Base-by-base conservation (phyloP, 2,888 invertebrate genomes). In the Acanthosepion esculentum region DNA sequence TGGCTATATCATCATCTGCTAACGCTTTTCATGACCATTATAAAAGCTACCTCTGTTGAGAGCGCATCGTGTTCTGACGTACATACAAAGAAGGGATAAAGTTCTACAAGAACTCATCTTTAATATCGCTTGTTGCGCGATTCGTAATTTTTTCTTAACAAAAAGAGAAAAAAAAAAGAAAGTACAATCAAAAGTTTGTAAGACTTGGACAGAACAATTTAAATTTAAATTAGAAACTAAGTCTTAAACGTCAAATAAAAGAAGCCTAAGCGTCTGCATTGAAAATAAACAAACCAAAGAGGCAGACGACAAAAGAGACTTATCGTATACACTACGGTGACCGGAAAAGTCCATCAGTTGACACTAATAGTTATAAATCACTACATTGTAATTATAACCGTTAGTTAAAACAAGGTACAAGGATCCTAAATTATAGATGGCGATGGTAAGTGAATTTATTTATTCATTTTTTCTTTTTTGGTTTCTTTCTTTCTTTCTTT, bases 391-490 rank as follows among this genome's bases (percentile, higher is more conserved):
- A 78, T 78, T n/a, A 78, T 78, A 4, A n/a, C n/a, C 12, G 15
- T 78, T 33, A 33, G 78, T 33, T 78, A 18, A 78, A 78, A 78
- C n/a, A 33, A 78, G 78, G 78, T n/a, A n/a, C 78, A 78, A 78
- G 78, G 78, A 78, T 78, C 78, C 78, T 78, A n/a, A 15, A 78
- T 78, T n/a, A 78, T 78, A 78, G n/a, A 78, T 78, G 78, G 78
- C 78, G 78, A 78, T 78, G 78, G 78, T 78, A 78, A 78, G 78
- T 78, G 78, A 78, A 10, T n/a, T 78, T n/a, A 78, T 78, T n/a
- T 78, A n/a, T n/a, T 78, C 0, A 26, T 64, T 26, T 8, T 64
- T 23, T 26, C 8, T 53, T 10, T 53, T 53, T 53, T 15, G 10
- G 10, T 10, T 53, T 10, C 15, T 53, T 15, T 15, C 15, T 15